These are phyloP conservation scores for Synanceia verrucosa DNA, from an alignment of 2,797 vertebrate genomes.

Conservation along the genomic window DNA sequence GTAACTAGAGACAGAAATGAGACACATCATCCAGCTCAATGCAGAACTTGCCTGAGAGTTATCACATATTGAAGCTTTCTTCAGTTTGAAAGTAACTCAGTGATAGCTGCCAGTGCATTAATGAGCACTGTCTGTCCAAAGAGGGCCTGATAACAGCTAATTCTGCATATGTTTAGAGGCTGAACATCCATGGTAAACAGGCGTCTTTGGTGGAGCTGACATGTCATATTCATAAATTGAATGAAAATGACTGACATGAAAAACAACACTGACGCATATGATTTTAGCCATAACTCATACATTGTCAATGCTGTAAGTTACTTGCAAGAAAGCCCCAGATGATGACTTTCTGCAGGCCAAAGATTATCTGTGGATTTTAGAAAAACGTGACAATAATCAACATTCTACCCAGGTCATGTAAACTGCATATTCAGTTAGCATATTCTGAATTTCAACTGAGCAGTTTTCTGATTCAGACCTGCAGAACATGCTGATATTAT, in stretches of 20 bases:
- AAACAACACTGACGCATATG: background rate
- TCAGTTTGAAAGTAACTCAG: background rate
- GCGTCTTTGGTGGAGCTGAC: background rate
- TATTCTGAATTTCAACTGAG: background rate
- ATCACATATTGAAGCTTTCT: background rate
- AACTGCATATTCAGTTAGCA: background rate
- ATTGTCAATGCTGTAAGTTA: background rate
- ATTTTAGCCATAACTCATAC: background rate
- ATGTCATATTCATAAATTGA: background rate
- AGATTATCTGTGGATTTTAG: background rate
- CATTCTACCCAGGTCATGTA: background rate
- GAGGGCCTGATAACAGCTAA: background rate
- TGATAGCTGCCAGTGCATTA: background rate
- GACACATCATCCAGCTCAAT: background rate
- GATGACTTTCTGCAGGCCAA: background rate
- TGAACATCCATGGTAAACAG: background rate
- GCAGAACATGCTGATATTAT: background rate
- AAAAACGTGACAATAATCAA: background rate
- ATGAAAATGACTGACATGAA: too few relatives aligned
- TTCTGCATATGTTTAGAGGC: rapidly evolving
- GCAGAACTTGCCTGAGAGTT: background rate
- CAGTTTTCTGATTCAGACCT: background rate
- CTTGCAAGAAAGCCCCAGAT: background rate
- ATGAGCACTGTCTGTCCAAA: background rate
- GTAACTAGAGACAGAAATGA: background rate